phyloP scores from a whole-genome alignment of 2,888 invertebrate species.

The Lasioglossum villosulum region DNA sequence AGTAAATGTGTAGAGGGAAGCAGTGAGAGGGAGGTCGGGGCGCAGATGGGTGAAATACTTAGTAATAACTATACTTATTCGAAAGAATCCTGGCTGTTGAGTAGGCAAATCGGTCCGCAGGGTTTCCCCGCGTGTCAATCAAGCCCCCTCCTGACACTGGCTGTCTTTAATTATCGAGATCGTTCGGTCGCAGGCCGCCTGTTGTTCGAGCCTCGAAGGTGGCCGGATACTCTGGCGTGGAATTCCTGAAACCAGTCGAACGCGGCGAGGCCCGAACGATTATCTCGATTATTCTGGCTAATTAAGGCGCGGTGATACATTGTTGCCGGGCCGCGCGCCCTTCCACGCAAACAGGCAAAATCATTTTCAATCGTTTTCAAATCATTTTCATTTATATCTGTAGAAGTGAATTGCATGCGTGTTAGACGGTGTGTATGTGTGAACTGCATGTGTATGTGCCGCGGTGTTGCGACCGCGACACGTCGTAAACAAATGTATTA shows the following conservation, averaged over 20 bases:
- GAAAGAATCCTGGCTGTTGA: conserved; percentile 42
- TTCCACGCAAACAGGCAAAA: no score
- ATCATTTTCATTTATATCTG: no score
- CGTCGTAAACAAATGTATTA: no score
- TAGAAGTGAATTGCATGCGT: no score
- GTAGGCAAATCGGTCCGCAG: conserved; percentile 55
- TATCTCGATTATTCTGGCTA: conserved; percentile 27
- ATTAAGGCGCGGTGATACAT: conserved; percentile 25
- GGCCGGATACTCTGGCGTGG: conserved; percentile 22
- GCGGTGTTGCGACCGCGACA: no score
- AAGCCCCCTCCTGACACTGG: conserved; percentile 49
- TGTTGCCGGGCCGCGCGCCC: neutral
- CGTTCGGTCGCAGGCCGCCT: conserved; percentile 55
- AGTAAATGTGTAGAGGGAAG: neutral
- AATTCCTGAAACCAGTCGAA: conserved; percentile 55
- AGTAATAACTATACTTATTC: conserved; percentile 46
- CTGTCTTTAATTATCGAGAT: conserved; percentile 70
- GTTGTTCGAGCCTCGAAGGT: conserved; percentile 60
- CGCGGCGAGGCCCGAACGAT: conserved; percentile 19
- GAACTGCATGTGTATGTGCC: no score
- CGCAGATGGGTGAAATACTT: conserved; percentile 54
- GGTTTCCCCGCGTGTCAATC: conserved; percentile 69
- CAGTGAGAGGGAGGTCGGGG: conserved; percentile 16
- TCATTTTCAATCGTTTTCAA: no score
- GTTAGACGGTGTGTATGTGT: no score